phyloP scores from a whole-genome alignment of 2,113 vertebrate genomes.

The Larimichthys polyactis region DNA sequence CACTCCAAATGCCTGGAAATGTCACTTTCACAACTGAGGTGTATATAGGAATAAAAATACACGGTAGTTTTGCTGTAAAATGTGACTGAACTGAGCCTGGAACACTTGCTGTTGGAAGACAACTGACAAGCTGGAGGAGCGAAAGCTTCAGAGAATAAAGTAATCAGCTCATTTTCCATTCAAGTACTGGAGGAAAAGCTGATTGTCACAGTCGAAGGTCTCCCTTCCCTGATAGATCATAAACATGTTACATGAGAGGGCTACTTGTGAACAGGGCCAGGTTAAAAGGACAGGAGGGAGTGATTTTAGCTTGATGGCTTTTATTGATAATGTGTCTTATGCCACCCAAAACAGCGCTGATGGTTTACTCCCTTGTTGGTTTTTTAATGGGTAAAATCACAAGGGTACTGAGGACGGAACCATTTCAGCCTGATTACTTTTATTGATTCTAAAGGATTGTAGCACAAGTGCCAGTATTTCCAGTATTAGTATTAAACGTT shows the following conservation, averaged over 20 bases:
- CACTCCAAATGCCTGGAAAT: neutral
- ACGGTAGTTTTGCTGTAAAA: neutral
- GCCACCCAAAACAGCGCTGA: neutral
- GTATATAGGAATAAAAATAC: neutral
- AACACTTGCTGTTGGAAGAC: neutral
- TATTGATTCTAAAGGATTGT: conserved; percentile 27
- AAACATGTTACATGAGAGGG: neutral
- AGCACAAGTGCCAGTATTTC: neutral
- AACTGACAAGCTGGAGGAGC: conserved; percentile 1
- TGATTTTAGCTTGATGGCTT: neutral
- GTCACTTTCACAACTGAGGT: neutral
- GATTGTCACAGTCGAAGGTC: neutral
- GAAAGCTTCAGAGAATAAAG: conserved; percentile 13
- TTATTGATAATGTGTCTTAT: conserved; percentile 21
- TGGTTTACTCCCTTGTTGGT: neutral
- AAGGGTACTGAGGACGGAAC: neutral
- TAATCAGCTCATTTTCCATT: too few relatives aligned
- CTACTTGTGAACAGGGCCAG: neutral
- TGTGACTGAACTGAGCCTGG: neutral
- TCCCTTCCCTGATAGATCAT: neutral
- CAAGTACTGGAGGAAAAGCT: too few relatives aligned
- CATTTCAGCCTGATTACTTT: conserved; percentile 26
- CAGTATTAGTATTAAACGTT: neutral
- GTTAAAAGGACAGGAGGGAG: neutral
- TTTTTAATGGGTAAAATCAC: neutral